Percentiles rank a stretch among this genome's conserved stretches.
These are phyloP conservation scores for Drosophila dives DNA, from an alignment of 2,888 invertebrate genomes.

Conservation along the genomic window DNA sequence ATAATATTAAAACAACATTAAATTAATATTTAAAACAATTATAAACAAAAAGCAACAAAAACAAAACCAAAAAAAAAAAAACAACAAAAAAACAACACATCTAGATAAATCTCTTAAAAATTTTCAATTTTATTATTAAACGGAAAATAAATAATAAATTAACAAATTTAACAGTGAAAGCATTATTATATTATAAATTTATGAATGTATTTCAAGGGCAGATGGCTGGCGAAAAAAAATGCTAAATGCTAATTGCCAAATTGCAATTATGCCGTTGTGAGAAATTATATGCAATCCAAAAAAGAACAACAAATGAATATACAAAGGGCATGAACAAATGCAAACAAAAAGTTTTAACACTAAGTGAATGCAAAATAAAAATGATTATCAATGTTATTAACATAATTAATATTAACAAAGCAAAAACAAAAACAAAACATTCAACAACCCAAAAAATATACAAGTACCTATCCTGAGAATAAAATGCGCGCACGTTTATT, in stretches of 20 bases:
- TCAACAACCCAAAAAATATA: slow-evolving; percentile 72
- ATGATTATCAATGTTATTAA: slow-evolving; percentile 84
- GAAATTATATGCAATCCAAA: slow-evolving; percentile 69
- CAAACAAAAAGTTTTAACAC: slow-evolving; percentile 72
- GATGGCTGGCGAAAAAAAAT: slow-evolving; percentile 54
- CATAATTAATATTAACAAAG: slow-evolving; percentile 83
- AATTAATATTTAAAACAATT: slow-evolving; percentile 65
- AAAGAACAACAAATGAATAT: slow-evolving; percentile 69
- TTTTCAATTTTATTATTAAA: slow-evolving; percentile 82
- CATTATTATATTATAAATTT: slow-evolving; percentile 73
- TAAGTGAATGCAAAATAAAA: slow-evolving; percentile 71
- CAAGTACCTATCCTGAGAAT: slow-evolving; percentile 84
- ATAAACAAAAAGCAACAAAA: slow-evolving; percentile 41
- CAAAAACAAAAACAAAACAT: slow-evolving; percentile 60
- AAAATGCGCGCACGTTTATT: slow-evolving; percentile 82
- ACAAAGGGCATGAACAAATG: slow-evolving; percentile 60
- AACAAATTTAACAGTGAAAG: slow-evolving; percentile 75
- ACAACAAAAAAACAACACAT: slow-evolving; percentile 67
- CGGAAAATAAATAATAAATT: slow-evolving; percentile 68
- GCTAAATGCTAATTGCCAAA: slow-evolving; percentile 40
- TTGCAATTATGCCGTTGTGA: slow-evolving; percentile 55
- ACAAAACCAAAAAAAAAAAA: slow-evolving; percentile 37
- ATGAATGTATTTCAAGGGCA: slow-evolving; percentile 64
- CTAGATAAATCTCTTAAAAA: slow-evolving; percentile 82
- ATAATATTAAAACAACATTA: slow-evolving; percentile 73